Base-by-base conservation (phyloP, 2,113 vertebrate genomes). In the Passer domesticus region DNA sequence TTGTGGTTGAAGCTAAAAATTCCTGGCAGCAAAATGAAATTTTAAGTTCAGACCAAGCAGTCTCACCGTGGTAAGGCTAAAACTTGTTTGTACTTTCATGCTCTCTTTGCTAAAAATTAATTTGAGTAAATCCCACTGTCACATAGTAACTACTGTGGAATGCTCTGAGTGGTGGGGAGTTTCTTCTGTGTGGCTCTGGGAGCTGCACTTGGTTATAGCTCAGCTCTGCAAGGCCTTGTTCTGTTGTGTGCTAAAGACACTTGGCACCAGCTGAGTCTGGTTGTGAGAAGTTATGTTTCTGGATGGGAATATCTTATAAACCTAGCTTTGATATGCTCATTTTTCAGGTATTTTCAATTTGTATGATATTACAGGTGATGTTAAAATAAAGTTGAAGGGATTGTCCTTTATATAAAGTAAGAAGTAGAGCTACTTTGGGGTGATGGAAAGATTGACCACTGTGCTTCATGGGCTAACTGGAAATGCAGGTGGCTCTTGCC, bases 231-330 rank as follows among this genome's bases (percentile, higher is more conserved):
- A 47, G 23, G n/a, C n/a, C 10, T 28, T 93, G 21, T 56, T 73
- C 31, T 68, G 0, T 58, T 10, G 1, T 35, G 8, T 35, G 12
- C 24, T 66, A 9, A 58, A 79, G 73, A n/a, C 10, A 13, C 0
- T 3, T 1, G 1, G 15, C 1, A 1, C 15, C 35, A 73, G 44
- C 49, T 31, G 21, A 58, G 49, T 21, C 41, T 63, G 0, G 13
- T 82, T 33, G 37, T 56, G 41, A 75, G 28, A 15, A 47, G 15
- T 22, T 16, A 7, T 68, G 15, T 59, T 33, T 80, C 46, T 10
- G 2, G 11, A 10, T 77, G 44, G 62, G 19, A 79, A 18, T 50
- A 13, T 28, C 23, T 73, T 68, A 4, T 22, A 41, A 69, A 23
- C 31, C 47, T 76, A 31, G 41, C 44, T 4, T 8, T 33, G 55